Conservation (phyloP, 2,888 invertebrate species). For the Agrochola lota region DNA sequence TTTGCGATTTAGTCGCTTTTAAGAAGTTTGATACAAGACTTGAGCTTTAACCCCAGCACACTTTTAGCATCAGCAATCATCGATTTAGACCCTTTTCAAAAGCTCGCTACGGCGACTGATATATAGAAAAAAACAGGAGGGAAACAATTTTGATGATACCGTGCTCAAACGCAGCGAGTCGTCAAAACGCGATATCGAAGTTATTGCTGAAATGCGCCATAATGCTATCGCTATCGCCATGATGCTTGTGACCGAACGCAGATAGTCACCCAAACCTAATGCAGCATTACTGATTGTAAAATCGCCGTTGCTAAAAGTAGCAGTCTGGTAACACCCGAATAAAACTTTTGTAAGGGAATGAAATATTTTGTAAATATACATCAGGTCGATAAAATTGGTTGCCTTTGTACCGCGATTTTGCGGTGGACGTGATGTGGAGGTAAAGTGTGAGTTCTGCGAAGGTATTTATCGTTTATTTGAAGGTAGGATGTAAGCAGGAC, state of each 20-base stretch:
- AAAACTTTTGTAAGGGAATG: constrained; percentile 72
- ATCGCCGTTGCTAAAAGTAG: constrained; percentile 1
- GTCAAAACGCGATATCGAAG: not conserved
- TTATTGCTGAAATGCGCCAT: not conserved
- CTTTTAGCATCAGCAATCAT: not conserved
- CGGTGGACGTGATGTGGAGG: constrained; percentile 62
- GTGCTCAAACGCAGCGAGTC: not conserved
- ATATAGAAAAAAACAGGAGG: not conserved
- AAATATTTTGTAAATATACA: constrained; percentile 71
- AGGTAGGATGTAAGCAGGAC: constrained; percentile 46
- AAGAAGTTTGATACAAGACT: not conserved
- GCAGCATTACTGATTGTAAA: not conserved
- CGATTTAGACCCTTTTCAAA: not conserved
- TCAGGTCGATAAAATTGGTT: constrained; percentile 64
- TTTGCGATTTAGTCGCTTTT: not conserved
- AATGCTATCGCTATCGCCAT: not conserved
- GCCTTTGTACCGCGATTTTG: constrained; percentile 57
- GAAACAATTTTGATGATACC: not conserved
- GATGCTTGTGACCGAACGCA: not conserved
- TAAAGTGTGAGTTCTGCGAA: constrained; percentile 49
- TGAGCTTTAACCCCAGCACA: not conserved
- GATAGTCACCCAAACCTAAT: not conserved
- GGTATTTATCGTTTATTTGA: constrained; percentile 57
- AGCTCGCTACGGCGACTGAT: not conserved
- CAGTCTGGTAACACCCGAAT: constrained; percentile 60